Evolutionary conservation across 2,113 vertebrate genomes (phyloP).

Genomic region (Ceyx melanurus): DNA sequence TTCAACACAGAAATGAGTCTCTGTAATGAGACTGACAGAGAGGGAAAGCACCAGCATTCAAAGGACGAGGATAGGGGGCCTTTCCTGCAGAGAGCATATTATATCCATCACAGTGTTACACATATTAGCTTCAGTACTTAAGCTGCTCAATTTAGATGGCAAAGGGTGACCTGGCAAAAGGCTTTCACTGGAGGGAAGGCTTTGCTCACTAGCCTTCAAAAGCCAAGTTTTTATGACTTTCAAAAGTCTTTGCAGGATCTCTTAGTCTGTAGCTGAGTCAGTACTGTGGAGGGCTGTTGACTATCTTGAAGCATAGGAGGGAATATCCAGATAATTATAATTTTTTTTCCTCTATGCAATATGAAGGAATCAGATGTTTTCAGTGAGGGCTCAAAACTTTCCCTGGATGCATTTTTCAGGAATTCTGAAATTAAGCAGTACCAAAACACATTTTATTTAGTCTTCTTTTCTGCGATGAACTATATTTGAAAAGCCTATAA

Average conservation of each 20-base stretch:
- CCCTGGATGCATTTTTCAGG: neutral
- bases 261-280: neutral
- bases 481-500: neutral
- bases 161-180: neutral
- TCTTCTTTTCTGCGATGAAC: neutral
- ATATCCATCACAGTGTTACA: neutral
- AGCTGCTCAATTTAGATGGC: neutral
- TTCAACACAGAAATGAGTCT: neutral
- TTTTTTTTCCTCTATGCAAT: neutral
- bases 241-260: neutral
- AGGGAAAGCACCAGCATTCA: neutral
- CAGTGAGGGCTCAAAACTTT: neutral
- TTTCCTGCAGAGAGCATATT: neutral
- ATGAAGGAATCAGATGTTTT: neutral
- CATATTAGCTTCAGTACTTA: neutral
- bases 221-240: constrained; percentile 6
- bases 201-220: neutral
- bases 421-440: neutral
- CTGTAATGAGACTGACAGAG: neutral
- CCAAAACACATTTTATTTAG: neutral
- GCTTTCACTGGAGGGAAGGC: neutral
- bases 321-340: neutral
- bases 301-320: neutral
- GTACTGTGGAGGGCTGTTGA: neutral
- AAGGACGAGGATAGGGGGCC: neutral